Conservation (phyloP, 2,113 vertebrate species). For the Balaenoptera acutorostrata region DNA sequence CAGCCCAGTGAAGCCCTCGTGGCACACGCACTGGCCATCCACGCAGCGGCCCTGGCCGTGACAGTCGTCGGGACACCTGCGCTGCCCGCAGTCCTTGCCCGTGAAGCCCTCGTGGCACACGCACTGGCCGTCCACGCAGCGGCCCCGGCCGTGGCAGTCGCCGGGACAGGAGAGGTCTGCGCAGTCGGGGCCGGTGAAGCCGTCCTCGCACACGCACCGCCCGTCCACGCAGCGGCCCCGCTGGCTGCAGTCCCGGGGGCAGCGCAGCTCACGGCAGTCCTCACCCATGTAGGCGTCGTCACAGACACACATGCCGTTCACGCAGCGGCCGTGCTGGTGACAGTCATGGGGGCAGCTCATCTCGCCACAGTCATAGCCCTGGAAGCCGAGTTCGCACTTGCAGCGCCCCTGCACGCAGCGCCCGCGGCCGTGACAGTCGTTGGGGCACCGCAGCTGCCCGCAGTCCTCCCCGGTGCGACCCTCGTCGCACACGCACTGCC, state of each 20-base stretch:
- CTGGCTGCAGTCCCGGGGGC: slow-evolving; percentile 86
- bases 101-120: slow-evolving; percentile 88
- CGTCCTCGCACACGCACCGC: slow-evolving; percentile 86
- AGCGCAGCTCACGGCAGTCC: slow-evolving; percentile 87
- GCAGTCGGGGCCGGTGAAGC: slow-evolving; percentile 88
- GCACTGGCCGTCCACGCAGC: slow-evolving; percentile 87
- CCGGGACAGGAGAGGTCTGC: slow-evolving; percentile 86
- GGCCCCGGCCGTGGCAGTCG: slow-evolving; percentile 86
- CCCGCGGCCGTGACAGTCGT: slow-evolving; percentile 85
- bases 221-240: slow-evolving; percentile 88
- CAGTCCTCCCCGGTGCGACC: slow-evolving; percentile 90
- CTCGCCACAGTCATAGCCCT: slow-evolving; percentile 85
- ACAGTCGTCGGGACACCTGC: slow-evolving; percentile 86
- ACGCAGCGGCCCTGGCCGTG: slow-evolving; percentile 84
- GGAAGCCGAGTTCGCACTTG: slow-evolving; percentile 84
- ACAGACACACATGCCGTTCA: slow-evolving; percentile 90
- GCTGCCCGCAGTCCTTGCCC: slow-evolving; percentile 84
- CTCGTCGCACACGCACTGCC: slow-evolving; percentile 88
- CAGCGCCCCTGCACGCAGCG: slow-evolving; percentile 87
- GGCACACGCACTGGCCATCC: slow-evolving; percentile 87
- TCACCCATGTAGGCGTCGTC: slow-evolving; percentile 82
- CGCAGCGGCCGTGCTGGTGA: slow-evolving; percentile 83
- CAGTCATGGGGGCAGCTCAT: slow-evolving; percentile 90
- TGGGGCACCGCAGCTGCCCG: slow-evolving; percentile 85
- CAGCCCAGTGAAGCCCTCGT: slow-evolving; percentile 87